Base-by-base conservation (phyloP, 1,140 invertebrate species). In the Eupeodes corollae region DNA sequence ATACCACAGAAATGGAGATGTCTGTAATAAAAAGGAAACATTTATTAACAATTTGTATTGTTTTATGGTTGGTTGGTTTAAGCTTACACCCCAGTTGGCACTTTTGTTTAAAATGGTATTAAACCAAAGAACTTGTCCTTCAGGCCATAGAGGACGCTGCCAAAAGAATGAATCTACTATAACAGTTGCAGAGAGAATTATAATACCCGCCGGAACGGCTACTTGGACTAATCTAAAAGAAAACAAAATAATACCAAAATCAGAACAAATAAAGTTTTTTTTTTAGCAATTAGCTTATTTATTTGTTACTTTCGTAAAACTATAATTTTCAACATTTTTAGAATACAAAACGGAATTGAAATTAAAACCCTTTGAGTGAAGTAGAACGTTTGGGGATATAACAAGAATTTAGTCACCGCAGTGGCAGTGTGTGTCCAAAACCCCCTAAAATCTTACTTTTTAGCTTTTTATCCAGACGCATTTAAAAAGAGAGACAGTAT, bases 1-100 rank as follows among this genome's bases (percentile, higher is more conserved):
- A 69, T 99, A 99, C 97, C 97, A 99, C 10, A 91, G 67, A 69
- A 96, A 97, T 48, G 95, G 96, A 35, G 82, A 87, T 39, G 89
- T 95, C 89, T 94, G 69, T 14, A 18, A 18, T 13, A 14, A 46
- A 10, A 18, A 48, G 8, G n/a, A n/a, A n/a, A n/a, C n/a, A n/a
- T n/a, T n/a, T n/a, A n/a, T n/a, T n/a, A n/a, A n/a, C n/a, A n/a
- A n/a, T n/a, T n/a, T n/a, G n/a, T n/a, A 26, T 26, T 44, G 33
- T 14, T 52, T 35, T 35, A 35, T 6, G 47, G 47, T 48, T 44
- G 19, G 46, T 44, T 49, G 34, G n/a, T 48, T 46, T 46, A 6
- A 18, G 35, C 12, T 90, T 91, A 96, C 91, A 65, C 96, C 96
- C 88, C 91, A 99, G 51, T 96, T 74, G 15, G 87, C 85, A 68